Conservation (phyloP, 2,797 vertebrate species). For the Microctenopoma lineatum region DNA sequence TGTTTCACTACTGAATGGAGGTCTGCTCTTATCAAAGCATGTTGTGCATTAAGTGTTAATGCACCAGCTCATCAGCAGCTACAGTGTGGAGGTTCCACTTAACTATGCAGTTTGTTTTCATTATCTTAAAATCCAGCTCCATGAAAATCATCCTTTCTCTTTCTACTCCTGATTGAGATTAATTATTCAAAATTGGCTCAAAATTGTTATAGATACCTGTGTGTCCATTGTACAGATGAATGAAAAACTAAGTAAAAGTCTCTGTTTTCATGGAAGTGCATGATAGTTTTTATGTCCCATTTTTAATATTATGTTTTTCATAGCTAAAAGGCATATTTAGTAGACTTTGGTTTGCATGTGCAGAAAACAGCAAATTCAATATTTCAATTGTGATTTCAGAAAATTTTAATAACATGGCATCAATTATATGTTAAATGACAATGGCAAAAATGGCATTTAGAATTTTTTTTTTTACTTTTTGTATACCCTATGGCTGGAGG, state of each 20-base stretch:
- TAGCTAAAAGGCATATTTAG: conserved; percentile 23
- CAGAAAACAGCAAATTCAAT: conserved; percentile 15
- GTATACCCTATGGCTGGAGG: neutral
- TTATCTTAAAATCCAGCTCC: conserved; percentile 16
- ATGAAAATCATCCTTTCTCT: conserved; percentile 43
- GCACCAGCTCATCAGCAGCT: conserved; percentile 30
- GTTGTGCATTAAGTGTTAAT: conserved; percentile 41
- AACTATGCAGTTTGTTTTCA: conserved; percentile 19
- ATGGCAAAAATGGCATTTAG: neutral
- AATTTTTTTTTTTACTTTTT: neutral
- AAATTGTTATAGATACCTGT: neutral
- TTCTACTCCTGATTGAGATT: conserved; percentile 12
- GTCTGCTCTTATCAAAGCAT: conserved; percentile 49
- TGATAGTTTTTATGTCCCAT: conserved; percentile 7
- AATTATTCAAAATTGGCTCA: neutral
- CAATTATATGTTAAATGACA: neutral
- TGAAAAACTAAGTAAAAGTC: neutral
- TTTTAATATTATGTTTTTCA: conserved; percentile 1
- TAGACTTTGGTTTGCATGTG: conserved; percentile 65
- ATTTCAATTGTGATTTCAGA: conserved; percentile 1
- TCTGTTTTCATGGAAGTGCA: conserved; percentile 49
- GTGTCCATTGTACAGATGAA: neutral
- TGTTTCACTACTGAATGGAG: conserved; percentile 24
- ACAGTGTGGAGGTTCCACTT: conserved; percentile 15
- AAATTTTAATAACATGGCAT: conserved; percentile 23